Evolutionary conservation across 2,113 vertebrate species (phyloP).

Genomic region (Callorhinus ursinus): DNA sequence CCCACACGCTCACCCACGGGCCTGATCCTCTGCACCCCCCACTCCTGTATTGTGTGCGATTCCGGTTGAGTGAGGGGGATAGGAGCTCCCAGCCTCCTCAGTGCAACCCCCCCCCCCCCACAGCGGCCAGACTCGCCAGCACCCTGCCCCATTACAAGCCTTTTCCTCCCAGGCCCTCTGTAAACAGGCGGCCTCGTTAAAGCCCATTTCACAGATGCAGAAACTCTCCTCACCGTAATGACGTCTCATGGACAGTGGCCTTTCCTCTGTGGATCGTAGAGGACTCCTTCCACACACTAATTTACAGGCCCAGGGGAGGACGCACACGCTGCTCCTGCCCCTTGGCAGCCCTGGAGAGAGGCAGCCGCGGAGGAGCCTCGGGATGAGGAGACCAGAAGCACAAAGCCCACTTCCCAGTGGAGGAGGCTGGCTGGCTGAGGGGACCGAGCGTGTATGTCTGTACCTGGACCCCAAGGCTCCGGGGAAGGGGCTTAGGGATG

Average conservation of each 20-base stretch:
- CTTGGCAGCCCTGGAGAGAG: background rate
- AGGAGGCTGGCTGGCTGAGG: background rate
- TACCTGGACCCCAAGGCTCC: background rate
- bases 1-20: background rate
- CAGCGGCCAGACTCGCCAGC: background rate
- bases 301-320: background rate
- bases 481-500: background rate
- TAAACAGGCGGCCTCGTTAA: conserved; percentile 22
- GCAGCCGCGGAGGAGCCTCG: background rate
- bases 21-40: background rate
- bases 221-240: background rate
- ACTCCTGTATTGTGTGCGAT: background rate
- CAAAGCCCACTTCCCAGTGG: rapidly evolving
- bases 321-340: background rate
- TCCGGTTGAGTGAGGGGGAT: background rate
- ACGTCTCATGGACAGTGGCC: background rate
- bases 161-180: conserved; percentile 31
- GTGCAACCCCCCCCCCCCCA: background rate
- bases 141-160: background rate
- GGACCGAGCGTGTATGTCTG: rapidly evolving
- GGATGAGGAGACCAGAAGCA: background rate
- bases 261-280: conserved; percentile 37
- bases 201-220: conserved; percentile 44
- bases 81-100: background rate
- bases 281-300: background rate